Evolutionary conservation across 2,797 vertebrate species (phyloP).

Genomic region (Masticophis lateralis): DNA sequence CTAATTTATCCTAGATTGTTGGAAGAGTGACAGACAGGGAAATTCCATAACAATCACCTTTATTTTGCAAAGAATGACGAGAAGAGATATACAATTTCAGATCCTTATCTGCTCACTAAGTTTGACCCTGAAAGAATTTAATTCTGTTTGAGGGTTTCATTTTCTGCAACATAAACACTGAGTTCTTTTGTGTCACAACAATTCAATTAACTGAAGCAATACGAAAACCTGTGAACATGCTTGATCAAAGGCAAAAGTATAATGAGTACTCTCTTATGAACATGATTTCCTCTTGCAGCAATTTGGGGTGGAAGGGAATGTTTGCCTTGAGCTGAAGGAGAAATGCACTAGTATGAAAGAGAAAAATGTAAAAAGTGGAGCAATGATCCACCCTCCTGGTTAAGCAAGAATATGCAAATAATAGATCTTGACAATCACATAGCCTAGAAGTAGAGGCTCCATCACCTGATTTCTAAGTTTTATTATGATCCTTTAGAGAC

Average conservation of each 20-base stretch:
- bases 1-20: background rate
- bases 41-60: background rate
- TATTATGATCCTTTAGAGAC: slow-evolving; percentile 41
- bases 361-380: slow-evolving; percentile 26
- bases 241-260: background rate
- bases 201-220: background rate
- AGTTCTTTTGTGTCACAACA: background rate
- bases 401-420: slow-evolving; percentile 43
- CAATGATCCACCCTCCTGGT: slow-evolving; percentile 40
- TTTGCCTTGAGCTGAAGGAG: background rate
- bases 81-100: background rate
- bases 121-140: background rate
- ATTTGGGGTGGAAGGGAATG: background rate
- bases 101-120: background rate
- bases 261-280: background rate
- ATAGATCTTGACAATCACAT: slow-evolving; percentile 46
- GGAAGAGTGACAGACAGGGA: background rate
- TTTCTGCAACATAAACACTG: background rate
- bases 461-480: slow-evolving; percentile 58
- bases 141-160: background rate
- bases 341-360: background rate
- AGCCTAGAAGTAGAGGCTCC: slow-evolving; percentile 45
- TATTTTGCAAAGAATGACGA: background rate
- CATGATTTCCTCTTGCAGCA: background rate
- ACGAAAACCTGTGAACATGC: background rate